Conservation (phyloP, 2,888 invertebrate genomes). For the Rhyacophila evoluta region DNA sequence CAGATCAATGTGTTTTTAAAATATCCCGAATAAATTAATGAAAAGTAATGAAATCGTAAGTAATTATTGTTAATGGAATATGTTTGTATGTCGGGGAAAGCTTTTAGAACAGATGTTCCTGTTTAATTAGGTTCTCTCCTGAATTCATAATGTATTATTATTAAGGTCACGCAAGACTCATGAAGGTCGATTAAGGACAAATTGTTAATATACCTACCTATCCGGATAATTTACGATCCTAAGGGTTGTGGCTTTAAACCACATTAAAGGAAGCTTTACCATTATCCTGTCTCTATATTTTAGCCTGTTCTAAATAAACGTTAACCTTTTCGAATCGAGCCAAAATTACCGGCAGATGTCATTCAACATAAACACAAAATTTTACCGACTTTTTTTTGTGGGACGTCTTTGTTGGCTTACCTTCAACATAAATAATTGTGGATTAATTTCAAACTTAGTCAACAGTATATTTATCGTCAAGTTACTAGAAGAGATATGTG, state of each 20-base stretch:
- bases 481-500: too few species aligned
- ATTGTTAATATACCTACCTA: background rate
- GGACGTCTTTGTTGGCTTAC: too few species aligned
- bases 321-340: background rate
- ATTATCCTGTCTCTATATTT: conserved; percentile 17
- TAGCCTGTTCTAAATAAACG: conserved; percentile 14
- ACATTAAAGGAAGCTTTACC: conserved; percentile 11
- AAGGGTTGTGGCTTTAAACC: conserved; percentile 21
- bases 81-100: background rate
- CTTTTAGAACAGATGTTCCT: background rate
- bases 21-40: too few species aligned
- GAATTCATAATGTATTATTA: conserved; percentile 33
- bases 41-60: too few species aligned
- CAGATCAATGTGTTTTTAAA: too few species aligned
- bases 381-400: too few species aligned
- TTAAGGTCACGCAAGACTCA: conserved; percentile 28
- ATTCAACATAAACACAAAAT: too few species aligned
- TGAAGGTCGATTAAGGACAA: conserved; percentile 45
- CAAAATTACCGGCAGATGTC: background rate
- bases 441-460: too few species aligned
- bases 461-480: too few species aligned
- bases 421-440: too few species aligned
- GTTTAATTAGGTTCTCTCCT: conserved; percentile 35
- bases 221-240: background rate
- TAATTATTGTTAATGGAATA: background rate